A percentile compares a stretch with the other conserved stretches of the same genome.
These are phyloP conservation scores for Sicus ferrugineus DNA, from an alignment of 2,888 invertebrate species.

Conservation along the genomic window DNA sequence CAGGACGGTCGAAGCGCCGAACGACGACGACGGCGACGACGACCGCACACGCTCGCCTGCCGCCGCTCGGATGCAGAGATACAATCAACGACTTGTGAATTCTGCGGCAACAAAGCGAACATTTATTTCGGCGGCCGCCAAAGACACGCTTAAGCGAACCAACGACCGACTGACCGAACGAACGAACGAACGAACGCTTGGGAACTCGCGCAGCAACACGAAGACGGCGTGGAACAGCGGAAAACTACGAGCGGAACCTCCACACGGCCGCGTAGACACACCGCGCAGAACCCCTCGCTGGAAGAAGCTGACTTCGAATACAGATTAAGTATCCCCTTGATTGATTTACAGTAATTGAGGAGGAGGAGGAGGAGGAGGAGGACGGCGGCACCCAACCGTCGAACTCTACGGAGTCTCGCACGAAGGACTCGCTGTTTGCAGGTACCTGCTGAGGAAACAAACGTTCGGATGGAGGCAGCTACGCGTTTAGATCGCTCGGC, in stretches of 20 bases:
- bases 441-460: no score
- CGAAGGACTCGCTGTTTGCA: no score
- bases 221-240: no score
- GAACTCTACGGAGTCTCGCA: not conserved
- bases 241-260: no score
- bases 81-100: slow-evolving; percentile 27
- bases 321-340: slow-evolving; percentile 27
- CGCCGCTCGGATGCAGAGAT: slow-evolving; percentile 4
- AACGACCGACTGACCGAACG: not conserved
- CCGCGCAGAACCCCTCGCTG: no score
- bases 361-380: not conserved
- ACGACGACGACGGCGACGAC: no score
- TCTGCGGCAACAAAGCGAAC: slow-evolving; percentile 26
- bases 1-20: no score
- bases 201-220: no score
- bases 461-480: not conserved
- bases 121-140: slow-evolving; percentile 14
- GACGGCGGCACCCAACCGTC: no score
- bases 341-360: slow-evolving; percentile 37
- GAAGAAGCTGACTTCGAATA: slow-evolving; percentile 25
- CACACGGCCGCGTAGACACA: no score
- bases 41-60: no score
- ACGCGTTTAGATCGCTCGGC: not conserved
- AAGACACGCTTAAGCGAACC: not conserved
- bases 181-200: not conserved